A percentile compares a stretch with the other conserved stretches of the same genome.
Conservation (phyloP, 2,888 invertebrate genomes). For the Atrina japonica region DNA sequence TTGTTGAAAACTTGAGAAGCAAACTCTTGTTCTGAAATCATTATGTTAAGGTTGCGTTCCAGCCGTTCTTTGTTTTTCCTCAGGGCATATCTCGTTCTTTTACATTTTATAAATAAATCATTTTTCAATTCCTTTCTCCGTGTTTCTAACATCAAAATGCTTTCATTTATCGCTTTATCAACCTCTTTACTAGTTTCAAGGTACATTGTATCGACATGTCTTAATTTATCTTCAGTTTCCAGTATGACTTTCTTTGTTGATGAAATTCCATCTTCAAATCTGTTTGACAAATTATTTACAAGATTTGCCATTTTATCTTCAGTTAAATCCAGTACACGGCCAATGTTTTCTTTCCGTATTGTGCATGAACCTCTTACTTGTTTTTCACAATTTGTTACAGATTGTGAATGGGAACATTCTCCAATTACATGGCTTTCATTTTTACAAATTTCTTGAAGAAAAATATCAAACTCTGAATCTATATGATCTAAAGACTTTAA, state of each 20-base stretch:
- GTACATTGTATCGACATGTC: constrained; percentile 49
- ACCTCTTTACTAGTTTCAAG: constrained; percentile 52
- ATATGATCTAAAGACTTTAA: no score
- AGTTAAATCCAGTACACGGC: constrained; percentile 51
- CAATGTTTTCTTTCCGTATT: constrained; percentile 50
- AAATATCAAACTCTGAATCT: no score
- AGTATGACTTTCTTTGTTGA: constrained; percentile 56
- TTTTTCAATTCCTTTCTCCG: constrained; percentile 56
- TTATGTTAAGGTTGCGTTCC: constrained; percentile 51
- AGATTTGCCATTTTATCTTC: constrained; percentile 53
- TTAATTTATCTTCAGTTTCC: constrained; percentile 56
- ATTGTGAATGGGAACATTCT: no score
- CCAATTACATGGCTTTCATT: no score
- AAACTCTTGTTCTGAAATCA: constrained; percentile 56
- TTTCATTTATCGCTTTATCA: constrained; percentile 58
- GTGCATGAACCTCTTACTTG: no score
- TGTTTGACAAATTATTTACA: constrained; percentile 53
- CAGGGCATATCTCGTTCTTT: constrained; percentile 55
- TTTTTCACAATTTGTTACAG: no score
- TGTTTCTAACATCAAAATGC: constrained; percentile 57
- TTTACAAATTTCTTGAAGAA: no score
- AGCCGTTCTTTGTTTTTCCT: constrained; percentile 57
- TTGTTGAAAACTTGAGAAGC: constrained; percentile 54
- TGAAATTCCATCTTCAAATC: constrained; percentile 55
- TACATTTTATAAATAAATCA: constrained; percentile 50